A percentile compares a stretch with the other conserved stretches of the same genome.
phyloP scores from a whole-genome alignment of 2,888 invertebrate species.

The Chirona hameri region DNA sequence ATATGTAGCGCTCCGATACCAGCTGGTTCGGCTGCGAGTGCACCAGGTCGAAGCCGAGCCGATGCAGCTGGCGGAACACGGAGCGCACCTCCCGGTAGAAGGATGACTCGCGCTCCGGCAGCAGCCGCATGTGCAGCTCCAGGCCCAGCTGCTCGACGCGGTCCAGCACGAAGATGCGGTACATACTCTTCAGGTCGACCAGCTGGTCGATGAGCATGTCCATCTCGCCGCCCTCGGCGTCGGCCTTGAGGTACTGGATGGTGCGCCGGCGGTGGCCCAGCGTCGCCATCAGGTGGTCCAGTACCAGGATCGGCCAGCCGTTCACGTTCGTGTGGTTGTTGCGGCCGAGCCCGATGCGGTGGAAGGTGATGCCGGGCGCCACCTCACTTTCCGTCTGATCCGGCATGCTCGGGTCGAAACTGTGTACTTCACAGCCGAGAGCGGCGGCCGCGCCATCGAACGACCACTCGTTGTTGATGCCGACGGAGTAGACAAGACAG shows the following conservation, averaged over 20 bases:
- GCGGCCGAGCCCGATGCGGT: constrained; percentile 6
- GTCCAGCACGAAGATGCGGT: background rate
- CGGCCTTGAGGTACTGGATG: constrained; percentile 12
- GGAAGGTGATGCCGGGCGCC: background rate
- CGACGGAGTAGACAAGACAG: constrained; percentile 14
- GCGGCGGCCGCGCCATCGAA: background rate
- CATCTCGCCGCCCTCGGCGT: constrained; percentile 28
- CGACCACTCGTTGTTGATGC: constrained; percentile 13
- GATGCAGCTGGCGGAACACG: background rate
- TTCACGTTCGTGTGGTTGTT: background rate
- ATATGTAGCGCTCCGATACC: background rate
- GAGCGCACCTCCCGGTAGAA: background rate
- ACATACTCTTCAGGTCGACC: background rate
- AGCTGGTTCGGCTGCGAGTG: background rate
- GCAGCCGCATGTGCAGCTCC: background rate
- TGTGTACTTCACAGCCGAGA: constrained; percentile 4
- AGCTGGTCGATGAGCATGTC: constrained; percentile 24
- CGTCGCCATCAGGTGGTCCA: background rate
- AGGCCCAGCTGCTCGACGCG: constrained; percentile 4
- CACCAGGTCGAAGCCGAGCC: background rate
- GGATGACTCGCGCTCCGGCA: background rate
- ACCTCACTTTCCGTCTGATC: background rate
- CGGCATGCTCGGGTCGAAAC: constrained; percentile 26
- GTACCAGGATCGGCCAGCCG: background rate
- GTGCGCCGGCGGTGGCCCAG: background rate